Percentiles rank a stretch among this genome's conserved stretches.
phyloP scores from a whole-genome alignment of 1,140 invertebrate species.

The Danaus melanippus region DNA sequence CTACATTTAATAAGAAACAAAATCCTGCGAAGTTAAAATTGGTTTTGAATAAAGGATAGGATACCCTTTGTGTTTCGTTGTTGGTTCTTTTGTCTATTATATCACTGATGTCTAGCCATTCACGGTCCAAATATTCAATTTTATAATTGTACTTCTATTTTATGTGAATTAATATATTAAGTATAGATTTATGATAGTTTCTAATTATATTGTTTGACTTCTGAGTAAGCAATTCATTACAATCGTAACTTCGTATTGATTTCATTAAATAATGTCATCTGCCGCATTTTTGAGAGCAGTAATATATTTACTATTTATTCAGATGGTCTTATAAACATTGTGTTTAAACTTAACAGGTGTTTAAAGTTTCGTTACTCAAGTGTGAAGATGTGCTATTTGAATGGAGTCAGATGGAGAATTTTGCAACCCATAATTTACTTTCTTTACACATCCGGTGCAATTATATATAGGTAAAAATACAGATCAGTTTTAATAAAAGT shows the following conservation, averaged over 20 bases:
- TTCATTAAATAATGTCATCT: too few relatives aligned
- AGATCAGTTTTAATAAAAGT: too few relatives aligned
- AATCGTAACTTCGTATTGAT: too few relatives aligned
- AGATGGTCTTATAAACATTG: slow-evolving; percentile 38
- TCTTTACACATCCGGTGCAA: neutral
- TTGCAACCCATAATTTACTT: slow-evolving; percentile 32
- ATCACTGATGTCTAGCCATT: slow-evolving; percentile 32
- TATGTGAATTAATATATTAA: slow-evolving; percentile 13
- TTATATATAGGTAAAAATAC: neutral
- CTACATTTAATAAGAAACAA: slow-evolving; percentile 17
- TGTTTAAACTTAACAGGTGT: slow-evolving; percentile 34
- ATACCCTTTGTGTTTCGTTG: slow-evolving; percentile 36
- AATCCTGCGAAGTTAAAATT: slow-evolving; percentile 22
- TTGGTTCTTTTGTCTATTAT: slow-evolving; percentile 39
- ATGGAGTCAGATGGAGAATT: slow-evolving; percentile 34
- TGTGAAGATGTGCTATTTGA: slow-evolving; percentile 31
- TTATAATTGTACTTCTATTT: slow-evolving; percentile 16
- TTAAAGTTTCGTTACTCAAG: slow-evolving; percentile 25
- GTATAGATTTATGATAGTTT: slow-evolving; percentile 1
- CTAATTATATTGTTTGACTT: too few relatives aligned
- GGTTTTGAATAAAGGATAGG: slow-evolving; percentile 32
- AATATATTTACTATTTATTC: slow-evolving; percentile 29
- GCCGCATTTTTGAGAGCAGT: too few relatives aligned
- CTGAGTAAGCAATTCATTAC: too few relatives aligned
- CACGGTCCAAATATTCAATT: slow-evolving; percentile 24